phyloP scores from a whole-genome alignment of 2,113 vertebrate genomes.

The Ranitomeya imitator region DNA sequence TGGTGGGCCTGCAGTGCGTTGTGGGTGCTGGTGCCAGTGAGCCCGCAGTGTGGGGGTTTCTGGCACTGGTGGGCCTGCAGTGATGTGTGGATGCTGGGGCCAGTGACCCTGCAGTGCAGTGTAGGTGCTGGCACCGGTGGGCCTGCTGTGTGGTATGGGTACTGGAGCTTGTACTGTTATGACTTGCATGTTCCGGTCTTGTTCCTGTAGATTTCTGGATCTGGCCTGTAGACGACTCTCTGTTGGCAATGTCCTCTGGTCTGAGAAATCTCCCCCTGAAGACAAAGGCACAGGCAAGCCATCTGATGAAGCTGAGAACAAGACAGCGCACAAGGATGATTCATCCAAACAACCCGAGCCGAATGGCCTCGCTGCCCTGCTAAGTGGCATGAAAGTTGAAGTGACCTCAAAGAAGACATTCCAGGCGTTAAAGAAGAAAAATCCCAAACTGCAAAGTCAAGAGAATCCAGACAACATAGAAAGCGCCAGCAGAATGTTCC shows the following conservation, averaged over 20 bases:
- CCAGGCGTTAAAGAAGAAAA: conserved; percentile 61
- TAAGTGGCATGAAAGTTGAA: conserved; percentile 86
- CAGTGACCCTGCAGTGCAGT: no score
- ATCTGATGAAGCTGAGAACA: conserved; percentile 47
- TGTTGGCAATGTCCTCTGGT: conserved; percentile 43
- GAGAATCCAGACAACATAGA: conserved; percentile 53
- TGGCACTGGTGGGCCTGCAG: no score
- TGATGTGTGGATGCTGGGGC: no score
- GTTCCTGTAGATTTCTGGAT: conserved; percentile 61
- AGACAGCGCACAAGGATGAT: conserved; percentile 30
- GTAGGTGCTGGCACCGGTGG: no score
- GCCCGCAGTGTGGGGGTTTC: no score
- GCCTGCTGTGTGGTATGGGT: no score
- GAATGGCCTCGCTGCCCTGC: conserved; percentile 75
- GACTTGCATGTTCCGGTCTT: accelerated
- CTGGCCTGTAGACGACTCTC: conserved; percentile 64
- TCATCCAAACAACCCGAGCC: conserved; percentile 64
- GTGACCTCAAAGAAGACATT: conserved; percentile 75
- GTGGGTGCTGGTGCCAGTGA: no score
- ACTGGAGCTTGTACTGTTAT: no score
- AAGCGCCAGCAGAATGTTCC: conserved; percentile 66
- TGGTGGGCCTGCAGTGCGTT: no score
- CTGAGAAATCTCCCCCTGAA: conserved; percentile 54
- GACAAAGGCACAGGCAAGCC: neutral
- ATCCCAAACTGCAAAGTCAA: conserved; percentile 53